These are phyloP conservation scores for Drosophila varians DNA, from an alignment of 1,140 invertebrate species.

Conservation along the genomic window DNA sequence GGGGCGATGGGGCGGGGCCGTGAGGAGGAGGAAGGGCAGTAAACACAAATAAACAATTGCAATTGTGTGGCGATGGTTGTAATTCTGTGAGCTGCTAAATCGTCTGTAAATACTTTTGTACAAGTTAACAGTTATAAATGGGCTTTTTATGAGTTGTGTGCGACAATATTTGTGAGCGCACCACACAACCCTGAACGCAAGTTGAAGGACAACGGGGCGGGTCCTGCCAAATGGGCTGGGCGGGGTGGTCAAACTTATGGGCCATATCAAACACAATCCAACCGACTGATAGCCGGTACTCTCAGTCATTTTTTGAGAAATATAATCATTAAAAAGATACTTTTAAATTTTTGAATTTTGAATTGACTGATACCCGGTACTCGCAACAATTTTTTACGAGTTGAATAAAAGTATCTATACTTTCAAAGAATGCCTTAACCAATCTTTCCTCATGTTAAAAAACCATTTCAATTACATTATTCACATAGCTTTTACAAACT, in stretches of 20 bases:
- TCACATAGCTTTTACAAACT: no score
- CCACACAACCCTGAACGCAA: slow-evolving; percentile 36
- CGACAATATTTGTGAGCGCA: slow-evolving; percentile 66
- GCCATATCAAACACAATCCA: slow-evolving; percentile 26
- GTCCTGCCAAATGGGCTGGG: not conserved
- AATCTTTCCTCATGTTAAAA: no score
- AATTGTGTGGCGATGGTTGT: slow-evolving; percentile 66
- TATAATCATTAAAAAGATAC: no score
- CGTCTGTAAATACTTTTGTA: slow-evolving; percentile 81
- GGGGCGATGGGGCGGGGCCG: not conserved
- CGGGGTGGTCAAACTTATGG: not conserved
- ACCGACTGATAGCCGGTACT: no score
- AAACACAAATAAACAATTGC: slow-evolving; percentile 77
- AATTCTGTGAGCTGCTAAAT: slow-evolving; percentile 77
- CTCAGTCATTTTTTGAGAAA: no score
- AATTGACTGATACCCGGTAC: no score
- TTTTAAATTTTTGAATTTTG: no score
- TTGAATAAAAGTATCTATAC: no score
- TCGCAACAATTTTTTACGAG: no score
- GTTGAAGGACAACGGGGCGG: not conserved
- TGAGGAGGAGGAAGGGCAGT: not conserved
- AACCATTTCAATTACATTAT: no score
- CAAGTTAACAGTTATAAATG: slow-evolving; percentile 82
- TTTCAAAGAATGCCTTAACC: no score
- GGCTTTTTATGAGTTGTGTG: slow-evolving; percentile 78